A percentile compares a stretch with the other conserved stretches of the same genome.
Evolutionary conservation across 2,797 vertebrate species (phyloP).

Genomic region (Loris lydekkerianus): DNA sequence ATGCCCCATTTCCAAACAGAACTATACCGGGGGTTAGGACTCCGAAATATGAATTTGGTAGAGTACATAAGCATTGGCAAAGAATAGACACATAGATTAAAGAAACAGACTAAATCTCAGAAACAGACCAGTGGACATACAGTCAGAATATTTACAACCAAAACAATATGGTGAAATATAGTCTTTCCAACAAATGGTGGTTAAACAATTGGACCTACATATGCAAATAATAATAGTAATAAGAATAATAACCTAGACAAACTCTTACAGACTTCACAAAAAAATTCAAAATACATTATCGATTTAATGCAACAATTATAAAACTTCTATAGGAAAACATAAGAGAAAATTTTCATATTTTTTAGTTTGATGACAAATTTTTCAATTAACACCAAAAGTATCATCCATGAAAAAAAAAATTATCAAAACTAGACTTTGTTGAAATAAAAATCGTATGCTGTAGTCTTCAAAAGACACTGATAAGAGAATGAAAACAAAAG

Average conservation of each 20-base stretch:
- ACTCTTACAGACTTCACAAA: not conserved
- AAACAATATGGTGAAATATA: not conserved
- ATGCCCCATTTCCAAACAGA: not conserved
- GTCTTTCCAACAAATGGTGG: not conserved
- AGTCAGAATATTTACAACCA: not conserved
- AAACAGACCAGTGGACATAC: not conserved
- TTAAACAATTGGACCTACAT: not conserved
- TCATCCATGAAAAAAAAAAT: not conserved
- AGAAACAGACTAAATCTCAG: not conserved
- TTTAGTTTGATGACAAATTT: not conserved
- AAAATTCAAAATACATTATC: not conserved
- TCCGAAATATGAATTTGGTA: not conserved
- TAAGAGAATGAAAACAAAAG: not conserved
- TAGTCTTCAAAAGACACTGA: not conserved
- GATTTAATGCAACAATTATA: not conserved
- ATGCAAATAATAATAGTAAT: not conserved
- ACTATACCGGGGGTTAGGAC: not conserved
- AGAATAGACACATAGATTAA: not conserved
- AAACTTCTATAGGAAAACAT: not conserved
- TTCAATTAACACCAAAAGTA: not conserved
- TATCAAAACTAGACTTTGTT: not conserved
- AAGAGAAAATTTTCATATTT: not conserved
- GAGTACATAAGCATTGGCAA: not conserved
- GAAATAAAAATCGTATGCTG: not conserved
- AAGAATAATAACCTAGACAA: not conserved